Conservation (phyloP, 2,888 invertebrate species). For the Drosophila birchii region DNA sequence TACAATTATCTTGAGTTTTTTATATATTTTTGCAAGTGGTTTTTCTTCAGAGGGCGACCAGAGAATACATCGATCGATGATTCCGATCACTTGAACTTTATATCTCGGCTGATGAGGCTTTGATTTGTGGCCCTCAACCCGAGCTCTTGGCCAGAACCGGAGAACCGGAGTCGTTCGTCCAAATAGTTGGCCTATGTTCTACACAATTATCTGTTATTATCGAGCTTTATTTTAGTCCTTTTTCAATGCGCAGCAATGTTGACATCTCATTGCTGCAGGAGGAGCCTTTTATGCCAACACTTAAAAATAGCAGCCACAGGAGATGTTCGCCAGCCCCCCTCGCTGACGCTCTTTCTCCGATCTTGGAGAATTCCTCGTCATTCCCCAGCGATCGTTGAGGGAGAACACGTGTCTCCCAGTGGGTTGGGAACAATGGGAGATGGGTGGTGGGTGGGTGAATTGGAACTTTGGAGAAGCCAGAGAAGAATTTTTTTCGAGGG, state of each 20-base stretch:
- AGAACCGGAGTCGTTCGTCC: slow-evolving; percentile 47
- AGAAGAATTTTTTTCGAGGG: neutral
- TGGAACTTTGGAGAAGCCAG: neutral
- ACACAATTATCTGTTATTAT: slow-evolving; percentile 84
- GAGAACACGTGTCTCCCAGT: slow-evolving; percentile 71
- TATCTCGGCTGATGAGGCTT: slow-evolving; percentile 74
- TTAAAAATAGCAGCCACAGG: slow-evolving; percentile 75
- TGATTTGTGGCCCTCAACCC: slow-evolving; percentile 66
- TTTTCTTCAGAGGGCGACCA: slow-evolving; percentile 21
- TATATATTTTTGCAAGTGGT: slow-evolving; percentile 12
- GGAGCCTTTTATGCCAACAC: slow-evolving; percentile 70
- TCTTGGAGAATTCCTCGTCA: slow-evolving; percentile 31
- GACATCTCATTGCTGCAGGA: slow-evolving; percentile 69
- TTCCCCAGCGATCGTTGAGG: slow-evolving; percentile 50
- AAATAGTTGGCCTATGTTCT: slow-evolving; percentile 82
- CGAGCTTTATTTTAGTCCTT: slow-evolving; percentile 59
- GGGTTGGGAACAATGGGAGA: slow-evolving; percentile 5
- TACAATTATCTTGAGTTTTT: neutral
- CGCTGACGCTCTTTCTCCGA: slow-evolving; percentile 5
- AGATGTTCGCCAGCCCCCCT: slow-evolving; percentile 42
- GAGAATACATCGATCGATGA: slow-evolving; percentile 50
- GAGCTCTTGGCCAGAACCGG: slow-evolving; percentile 21
- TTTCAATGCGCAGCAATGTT: slow-evolving; percentile 58
- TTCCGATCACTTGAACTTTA: slow-evolving; percentile 78
- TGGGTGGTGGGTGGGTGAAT: neutral